Evolutionary conservation across 2,113 vertebrate genomes (phyloP), one percentile per base, ranked within the genome.

Genomic region (Anoplopoma fimbria): DNA sequence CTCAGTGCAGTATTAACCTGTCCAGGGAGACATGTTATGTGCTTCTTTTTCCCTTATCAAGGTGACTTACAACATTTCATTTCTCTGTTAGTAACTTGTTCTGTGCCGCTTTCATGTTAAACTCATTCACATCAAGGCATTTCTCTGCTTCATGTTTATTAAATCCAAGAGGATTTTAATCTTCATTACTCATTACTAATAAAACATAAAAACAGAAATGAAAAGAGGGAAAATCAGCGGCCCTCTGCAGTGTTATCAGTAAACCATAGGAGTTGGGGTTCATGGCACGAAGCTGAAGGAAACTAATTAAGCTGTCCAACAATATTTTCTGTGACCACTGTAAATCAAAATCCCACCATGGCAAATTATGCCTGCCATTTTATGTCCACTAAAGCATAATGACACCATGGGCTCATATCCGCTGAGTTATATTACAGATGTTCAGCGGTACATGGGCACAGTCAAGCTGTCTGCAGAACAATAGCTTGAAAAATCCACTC

Each of bases 231-330:
- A 25, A 47, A 40, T 51, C 45, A 15, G 78, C 31, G 40, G 25
- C 23, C 47, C 15, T 64, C 51, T 1, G 42, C 38, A 69, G 68
- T 8, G 55, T 55, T 75, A 87, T 86, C 74, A n/a, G 53, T 8
- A 27, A 58, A 62, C 53, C 17, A 34, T 33, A 25, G 69, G 62
- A 68, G 61, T 40, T 0, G 15, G 45, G 0, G 63, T 21, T 75
- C 23, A 8, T 78, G 79, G 79, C 57, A 14, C 1, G 12, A 2
- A 38, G 71, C 67, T 60, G 45, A 87, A 77, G 62, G 68, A 74
- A 81, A 58, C 79, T 83, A 85, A 89, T 89, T 81, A 87, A 78
- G 73, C 72, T 81, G 83, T 85, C 79, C 23, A 3, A 75, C 69
- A 51, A 64, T 69, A 80, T 71, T 83, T 81, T 77, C 73, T 77